Percentiles rank a stretch among this genome's conserved stretches.
These are phyloP conservation scores for Microctonus brassicae DNA, from an alignment of 2,888 invertebrate species.

Conservation along the genomic window DNA sequence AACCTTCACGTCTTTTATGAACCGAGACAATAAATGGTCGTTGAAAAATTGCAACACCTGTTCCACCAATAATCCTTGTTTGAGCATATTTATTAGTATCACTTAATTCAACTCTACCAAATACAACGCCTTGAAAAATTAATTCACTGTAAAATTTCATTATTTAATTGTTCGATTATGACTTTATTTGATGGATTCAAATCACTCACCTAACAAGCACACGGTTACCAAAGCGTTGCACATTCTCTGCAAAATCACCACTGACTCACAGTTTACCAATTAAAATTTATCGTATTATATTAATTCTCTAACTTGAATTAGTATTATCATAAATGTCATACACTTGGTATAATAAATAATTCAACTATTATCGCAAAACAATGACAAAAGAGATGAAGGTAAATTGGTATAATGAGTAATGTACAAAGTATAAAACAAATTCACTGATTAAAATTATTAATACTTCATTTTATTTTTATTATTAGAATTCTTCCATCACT, in stretches of 20 bases:
- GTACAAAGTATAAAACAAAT: background rate
- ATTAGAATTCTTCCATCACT: too few relatives aligned
- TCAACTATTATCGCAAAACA: background rate
- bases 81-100: background rate
- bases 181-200: background rate
- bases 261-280: background rate
- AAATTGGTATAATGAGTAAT: background rate
- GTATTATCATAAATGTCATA: background rate
- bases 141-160: slow-evolving; percentile 25
- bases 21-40: slow-evolving; percentile 50
- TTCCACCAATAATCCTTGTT: slow-evolving; percentile 48
- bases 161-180: slow-evolving; percentile 26
- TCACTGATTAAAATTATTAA: too few relatives aligned
- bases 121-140: slow-evolving; percentile 34
- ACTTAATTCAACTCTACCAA: background rate
- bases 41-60: slow-evolving; percentile 33
- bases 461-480: too few relatives aligned
- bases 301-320: background rate
- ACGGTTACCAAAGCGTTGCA: background rate
- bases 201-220: slow-evolving; percentile 34
- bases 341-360: background rate
- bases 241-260: background rate
- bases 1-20: slow-evolving; percentile 32
- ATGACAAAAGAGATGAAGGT: background rate
- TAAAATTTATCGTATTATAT: background rate